Evolutionary conservation across 2,888 invertebrate genomes (phyloP).

Genomic region (Oasisia sp.): DNA sequence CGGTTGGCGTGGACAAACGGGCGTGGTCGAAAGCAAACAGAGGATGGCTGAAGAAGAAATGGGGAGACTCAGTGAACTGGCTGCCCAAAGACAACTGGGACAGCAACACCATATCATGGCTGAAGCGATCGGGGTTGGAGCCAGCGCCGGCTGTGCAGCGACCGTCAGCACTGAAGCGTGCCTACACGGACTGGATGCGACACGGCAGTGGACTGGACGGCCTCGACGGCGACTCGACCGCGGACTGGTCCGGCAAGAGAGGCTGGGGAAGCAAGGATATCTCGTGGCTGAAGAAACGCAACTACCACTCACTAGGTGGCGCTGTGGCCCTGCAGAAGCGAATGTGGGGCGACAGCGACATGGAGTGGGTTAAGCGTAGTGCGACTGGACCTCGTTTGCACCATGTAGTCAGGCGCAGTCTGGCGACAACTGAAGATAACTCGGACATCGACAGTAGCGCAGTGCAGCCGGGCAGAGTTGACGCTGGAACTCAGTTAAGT

Average conservation of each 20-base stretch:
- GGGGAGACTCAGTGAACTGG: background rate
- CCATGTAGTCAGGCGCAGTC: background rate
- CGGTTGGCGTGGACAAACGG: background rate
- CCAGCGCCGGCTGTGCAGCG: conserved; percentile 28
- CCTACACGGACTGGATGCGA: background rate
- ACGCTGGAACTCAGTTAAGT: background rate
- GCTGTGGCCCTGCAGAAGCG: background rate
- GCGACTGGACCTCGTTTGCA: background rate
- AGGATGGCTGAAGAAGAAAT: background rate
- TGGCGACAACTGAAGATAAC: background rate
- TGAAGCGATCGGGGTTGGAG: conserved; percentile 30
- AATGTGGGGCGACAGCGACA: background rate
- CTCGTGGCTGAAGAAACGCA: conserved; percentile 23
- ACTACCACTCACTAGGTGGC: background rate
- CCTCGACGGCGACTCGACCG: background rate
- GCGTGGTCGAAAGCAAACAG: background rate
- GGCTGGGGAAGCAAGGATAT: conserved; percentile 25
- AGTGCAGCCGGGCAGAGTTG: background rate
- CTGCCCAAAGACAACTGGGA: background rate
- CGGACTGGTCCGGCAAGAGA: conserved; percentile 20
- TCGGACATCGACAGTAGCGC: background rate
- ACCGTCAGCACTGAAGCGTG: background rate
- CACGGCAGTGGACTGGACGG: background rate
- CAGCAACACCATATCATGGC: conserved; percentile 30
- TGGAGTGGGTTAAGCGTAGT: background rate